Conservation (phyloP, 30 jellyfish, hydroid and myxozoan species). For the Turritopsis dohrnii region DNA sequence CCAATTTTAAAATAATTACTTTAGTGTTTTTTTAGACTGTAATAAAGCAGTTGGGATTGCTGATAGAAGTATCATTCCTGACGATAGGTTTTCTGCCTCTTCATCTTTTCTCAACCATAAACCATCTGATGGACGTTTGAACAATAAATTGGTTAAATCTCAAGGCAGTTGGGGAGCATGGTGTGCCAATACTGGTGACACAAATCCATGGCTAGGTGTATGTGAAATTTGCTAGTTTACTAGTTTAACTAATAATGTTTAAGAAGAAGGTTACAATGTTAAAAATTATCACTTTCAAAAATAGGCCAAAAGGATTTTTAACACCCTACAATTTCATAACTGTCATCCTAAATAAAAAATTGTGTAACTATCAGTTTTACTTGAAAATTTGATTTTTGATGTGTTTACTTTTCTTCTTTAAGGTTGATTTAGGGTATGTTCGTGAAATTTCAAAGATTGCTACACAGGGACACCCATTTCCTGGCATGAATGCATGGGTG, state of each 20-base stretch:
- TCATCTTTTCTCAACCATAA: constrained; percentile 48
- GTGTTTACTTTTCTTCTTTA: background rate
- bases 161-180: constrained; percentile 94
- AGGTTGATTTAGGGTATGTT: constrained; percentile 86
- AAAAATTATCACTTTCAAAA: no score
- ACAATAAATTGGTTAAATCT: constrained; percentile 30
- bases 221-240: background rate
- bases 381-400: background rate
- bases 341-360: no score
- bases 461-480: constrained; percentile 74
- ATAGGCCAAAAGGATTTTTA: no score
- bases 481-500: constrained; percentile 55
- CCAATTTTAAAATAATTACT: no score
- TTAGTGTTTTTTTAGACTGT: constrained; percentile 55
- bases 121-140: constrained; percentile 83
- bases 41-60: constrained; percentile 66
- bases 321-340: no score
- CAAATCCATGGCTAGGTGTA: constrained; percentile 79
- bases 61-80: constrained; percentile 45
- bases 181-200: constrained; percentile 77
- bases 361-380: background rate
- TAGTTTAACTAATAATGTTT: no score
- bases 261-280: no score
- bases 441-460: constrained; percentile 83
- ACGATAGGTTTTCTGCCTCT: constrained; percentile 78